These are phyloP conservation scores for Nyctibius grandis DNA, from an alignment of 2,797 vertebrate species.

Conservation along the genomic window DNA sequence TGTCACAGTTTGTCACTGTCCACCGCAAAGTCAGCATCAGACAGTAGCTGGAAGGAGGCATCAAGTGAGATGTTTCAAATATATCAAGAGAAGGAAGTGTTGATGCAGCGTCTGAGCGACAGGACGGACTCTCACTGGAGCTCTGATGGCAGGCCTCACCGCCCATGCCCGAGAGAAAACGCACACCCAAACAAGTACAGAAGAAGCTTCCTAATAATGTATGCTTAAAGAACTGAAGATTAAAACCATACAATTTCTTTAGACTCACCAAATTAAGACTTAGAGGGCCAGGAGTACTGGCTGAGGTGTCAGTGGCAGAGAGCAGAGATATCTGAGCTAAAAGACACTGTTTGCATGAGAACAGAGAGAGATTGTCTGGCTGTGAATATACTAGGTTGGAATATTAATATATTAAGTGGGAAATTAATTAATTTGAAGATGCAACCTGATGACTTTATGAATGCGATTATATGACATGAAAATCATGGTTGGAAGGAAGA, in stretches of 20 bases:
- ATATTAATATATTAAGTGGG: not conserved
- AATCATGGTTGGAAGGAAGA: not conserved
- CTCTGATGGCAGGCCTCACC: not conserved
- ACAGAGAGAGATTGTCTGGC: not conserved
- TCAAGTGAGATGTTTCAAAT: not conserved
- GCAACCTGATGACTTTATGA: not conserved
- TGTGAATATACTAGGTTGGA: not conserved
- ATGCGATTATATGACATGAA: not conserved
- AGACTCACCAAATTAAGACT: not conserved
- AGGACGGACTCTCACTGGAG: not conserved
- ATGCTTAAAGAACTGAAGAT: not conserved
- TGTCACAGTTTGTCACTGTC: not conserved
- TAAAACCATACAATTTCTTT: not conserved
- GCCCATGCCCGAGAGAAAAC: not conserved
- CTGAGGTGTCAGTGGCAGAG: not conserved
- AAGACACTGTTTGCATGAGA: not conserved
- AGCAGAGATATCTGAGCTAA: not conserved
- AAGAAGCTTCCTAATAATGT: not conserved
- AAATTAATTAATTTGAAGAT: not conserved
- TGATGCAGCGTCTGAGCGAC: not conserved
- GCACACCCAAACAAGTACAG: not conserved
- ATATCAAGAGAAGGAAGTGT: not conserved
- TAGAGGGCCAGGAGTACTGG: not conserved
- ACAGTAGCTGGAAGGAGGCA: not conserved
- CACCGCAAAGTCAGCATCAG: not conserved